Conservation (phyloP, 2,888 invertebrate genomes). For the Anodontia alba region DNA sequence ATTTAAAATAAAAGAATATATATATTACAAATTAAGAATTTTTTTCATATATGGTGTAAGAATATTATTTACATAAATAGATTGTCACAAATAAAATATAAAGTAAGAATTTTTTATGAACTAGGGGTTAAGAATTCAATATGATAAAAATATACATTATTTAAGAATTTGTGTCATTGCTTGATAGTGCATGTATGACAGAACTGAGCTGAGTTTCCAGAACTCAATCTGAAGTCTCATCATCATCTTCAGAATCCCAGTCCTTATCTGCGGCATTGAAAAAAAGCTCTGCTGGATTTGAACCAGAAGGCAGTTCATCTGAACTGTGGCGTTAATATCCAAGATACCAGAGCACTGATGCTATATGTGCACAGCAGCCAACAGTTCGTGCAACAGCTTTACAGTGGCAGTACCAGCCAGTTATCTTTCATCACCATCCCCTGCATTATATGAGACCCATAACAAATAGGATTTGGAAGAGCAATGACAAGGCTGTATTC, state of each 20-base stretch:
- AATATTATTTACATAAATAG: no score
- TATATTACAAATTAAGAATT: no score
- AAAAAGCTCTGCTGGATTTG: not conserved
- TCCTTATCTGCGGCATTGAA: not conserved
- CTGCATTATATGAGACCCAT: not conserved
- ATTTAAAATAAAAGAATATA: no score
- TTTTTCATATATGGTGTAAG: no score
- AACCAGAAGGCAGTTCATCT: not conserved
- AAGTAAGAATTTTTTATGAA: not conserved
- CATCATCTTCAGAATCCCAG: not conserved
- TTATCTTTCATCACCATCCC: not conserved
- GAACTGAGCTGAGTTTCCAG: no score
- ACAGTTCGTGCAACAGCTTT: constrained; percentile 2
- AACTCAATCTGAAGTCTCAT: not conserved
- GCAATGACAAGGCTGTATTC: not conserved
- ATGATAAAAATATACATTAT: not conserved
- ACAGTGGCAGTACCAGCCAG: no score
- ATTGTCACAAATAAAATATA: not conserved
- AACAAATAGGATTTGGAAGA: not conserved
- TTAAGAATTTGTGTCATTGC: not conserved
- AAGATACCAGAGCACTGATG: not conserved
- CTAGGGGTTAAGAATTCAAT: not conserved
- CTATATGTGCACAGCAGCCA: not conserved
- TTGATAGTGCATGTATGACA: not conserved
- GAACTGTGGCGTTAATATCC: not conserved